Evolutionary conservation across 2,113 vertebrate genomes (phyloP), one percentile per base, ranked within the genome.

Genomic region (Stictonetta naevosa): DNA sequence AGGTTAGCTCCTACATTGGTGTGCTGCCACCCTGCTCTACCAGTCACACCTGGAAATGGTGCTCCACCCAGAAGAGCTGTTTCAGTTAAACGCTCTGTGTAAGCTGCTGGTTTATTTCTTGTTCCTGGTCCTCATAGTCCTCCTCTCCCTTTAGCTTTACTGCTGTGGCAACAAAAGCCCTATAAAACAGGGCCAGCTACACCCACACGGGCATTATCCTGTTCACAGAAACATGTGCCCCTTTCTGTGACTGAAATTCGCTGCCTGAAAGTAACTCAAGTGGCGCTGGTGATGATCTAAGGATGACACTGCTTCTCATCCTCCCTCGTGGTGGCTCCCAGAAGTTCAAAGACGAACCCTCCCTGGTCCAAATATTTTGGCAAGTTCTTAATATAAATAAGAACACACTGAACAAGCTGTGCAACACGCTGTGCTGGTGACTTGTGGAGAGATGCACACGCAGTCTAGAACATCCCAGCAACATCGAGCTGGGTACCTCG

Each of bases 241-340:
- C 42, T 55, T 53, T 34, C 58, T 8, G 38, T 1, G 13, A 72
- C 62, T 68, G 64, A 67, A 93, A 64, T 26, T 38, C 8, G 19
- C 33, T 72, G 58, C 40, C 34, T 5, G 0, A 33, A 83, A 67
- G 14, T 26, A 62, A 19, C 52, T 42, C 5, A n/a, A 92, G 42
- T 1, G 5, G 48, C 0, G 0, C 72, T 60, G n/a, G 28, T 29
- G 8, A 55, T 21, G 53, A 74, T 2, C 28, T 0, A 33, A 38
- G 23, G n/a, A 48, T 67, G 74, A 56, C 56, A 58, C 8, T 0
- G 0, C 23, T 67, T 29, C 12, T 77, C 8, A 48, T 80, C 7
- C 31, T 52, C n/a, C 31, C 36, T 29, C 29, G 25, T 22, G 6
- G 8, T 40, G n/a, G 42, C 33, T 80, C 55, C 33, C 50, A 59